These are phyloP conservation scores for Callorhinus ursinus DNA, from an alignment of 2,113 vertebrate genomes.

Conservation along the genomic window DNA sequence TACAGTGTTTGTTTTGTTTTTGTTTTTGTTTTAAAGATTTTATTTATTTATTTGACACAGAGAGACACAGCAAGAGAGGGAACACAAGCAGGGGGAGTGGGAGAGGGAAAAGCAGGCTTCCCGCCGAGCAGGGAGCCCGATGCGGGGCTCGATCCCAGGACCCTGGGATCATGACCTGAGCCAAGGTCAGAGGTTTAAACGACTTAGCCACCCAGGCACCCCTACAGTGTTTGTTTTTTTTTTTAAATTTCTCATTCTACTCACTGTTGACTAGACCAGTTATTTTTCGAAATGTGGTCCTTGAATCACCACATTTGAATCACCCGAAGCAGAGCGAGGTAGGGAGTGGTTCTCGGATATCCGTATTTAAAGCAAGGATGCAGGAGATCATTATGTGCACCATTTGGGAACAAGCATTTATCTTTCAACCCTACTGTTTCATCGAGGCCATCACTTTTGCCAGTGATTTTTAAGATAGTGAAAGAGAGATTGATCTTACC, in stretches of 20 bases:
- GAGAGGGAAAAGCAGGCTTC: too few species aligned
- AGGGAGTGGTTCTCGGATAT: neutral
- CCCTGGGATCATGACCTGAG: too few species aligned
- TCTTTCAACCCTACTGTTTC: neutral
- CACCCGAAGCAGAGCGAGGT: neutral
- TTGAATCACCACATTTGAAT: neutral
- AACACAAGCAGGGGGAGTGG: too few species aligned
- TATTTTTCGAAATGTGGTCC: conserved; percentile 42
- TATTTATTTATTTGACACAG: too few species aligned
- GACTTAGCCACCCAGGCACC: too few species aligned
- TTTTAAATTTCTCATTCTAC: neutral
- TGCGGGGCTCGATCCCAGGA: too few species aligned
- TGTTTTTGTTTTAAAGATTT: too few species aligned
- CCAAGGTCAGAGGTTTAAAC: too few species aligned
- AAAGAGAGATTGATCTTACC: neutral
- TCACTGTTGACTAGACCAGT: neutral
- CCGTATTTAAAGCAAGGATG: neutral
- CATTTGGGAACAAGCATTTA: neutral
- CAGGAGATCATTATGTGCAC: neutral
- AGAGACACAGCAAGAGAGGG: too few species aligned
- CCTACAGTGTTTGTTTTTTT: neutral
- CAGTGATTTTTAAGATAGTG: neutral
- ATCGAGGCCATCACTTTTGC: neutral
- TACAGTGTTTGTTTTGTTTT: neutral
- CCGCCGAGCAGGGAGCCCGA: too few species aligned